These are phyloP conservation scores for Tetramorium simillimum DNA, from an alignment of 1,140 invertebrate species.

Conservation along the genomic window DNA sequence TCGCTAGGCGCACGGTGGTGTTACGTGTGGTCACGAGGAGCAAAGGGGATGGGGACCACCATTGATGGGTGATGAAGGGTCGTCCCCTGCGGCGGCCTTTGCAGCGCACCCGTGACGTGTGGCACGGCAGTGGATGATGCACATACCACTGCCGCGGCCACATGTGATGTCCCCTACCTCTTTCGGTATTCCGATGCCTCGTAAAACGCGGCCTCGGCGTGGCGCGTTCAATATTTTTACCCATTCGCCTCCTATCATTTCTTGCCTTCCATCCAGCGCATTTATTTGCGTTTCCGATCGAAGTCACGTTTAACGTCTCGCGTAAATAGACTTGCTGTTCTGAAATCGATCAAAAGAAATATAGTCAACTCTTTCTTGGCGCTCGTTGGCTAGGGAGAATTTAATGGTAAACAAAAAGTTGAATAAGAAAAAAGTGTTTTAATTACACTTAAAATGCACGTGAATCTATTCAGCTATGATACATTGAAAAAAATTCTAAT, in stretches of 20 bases:
- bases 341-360: neutral
- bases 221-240: constrained; percentile 31
- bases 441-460: neutral
- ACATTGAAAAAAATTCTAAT: no score
- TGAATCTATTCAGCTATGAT: neutral
- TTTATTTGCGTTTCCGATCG: neutral
- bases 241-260: neutral
- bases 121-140: constrained; percentile 70
- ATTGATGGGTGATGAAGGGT: constrained; percentile 81
- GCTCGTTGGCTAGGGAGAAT: no score
- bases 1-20: constrained; percentile 58
- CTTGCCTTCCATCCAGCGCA: neutral
- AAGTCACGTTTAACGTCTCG: neutral
- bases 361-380: no score
- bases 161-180: constrained; percentile 31
- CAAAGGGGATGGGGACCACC: constrained; percentile 42
- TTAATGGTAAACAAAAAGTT: neutral
- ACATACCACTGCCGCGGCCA: constrained; percentile 48
- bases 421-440: neutral
- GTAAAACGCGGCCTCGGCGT: constrained; percentile 13
- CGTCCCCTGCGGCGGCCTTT: constrained; percentile 77
- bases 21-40: constrained; percentile 63
- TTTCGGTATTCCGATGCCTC: constrained; percentile 36
- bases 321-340: neutral
- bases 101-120: constrained; percentile 71